These are phyloP conservation scores for Antitype chi DNA, from an alignment of 2,888 invertebrate genomes.

Conservation along the genomic window DNA sequence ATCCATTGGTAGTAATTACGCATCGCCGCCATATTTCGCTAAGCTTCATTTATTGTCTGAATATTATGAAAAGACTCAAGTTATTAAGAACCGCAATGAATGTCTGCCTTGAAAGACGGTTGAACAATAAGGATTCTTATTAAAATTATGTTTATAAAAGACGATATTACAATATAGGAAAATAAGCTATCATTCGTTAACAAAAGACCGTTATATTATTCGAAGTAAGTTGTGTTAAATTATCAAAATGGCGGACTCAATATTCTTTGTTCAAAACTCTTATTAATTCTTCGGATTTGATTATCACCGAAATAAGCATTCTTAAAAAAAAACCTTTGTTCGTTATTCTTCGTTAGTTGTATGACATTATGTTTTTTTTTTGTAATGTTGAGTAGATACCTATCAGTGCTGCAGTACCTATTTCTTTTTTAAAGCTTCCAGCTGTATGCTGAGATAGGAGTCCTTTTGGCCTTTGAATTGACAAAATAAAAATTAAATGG, in stretches of 20 bases:
- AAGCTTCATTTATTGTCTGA: slow-evolving; percentile 51
- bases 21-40: slow-evolving; percentile 43
- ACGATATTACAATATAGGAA: slow-evolving; percentile 1
- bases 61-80: slow-evolving; percentile 51
- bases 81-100: slow-evolving; percentile 53
- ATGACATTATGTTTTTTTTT: neutral
- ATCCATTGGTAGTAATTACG: slow-evolving; percentile 57
- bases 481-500: no score
- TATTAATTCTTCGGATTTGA: neutral
- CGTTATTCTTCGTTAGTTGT: neutral
- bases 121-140: slow-evolving; percentile 16
- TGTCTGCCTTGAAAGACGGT: slow-evolving; percentile 6
- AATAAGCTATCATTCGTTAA: neutral
- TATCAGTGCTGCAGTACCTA: neutral
- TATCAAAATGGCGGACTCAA: neutral
- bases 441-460: no score
- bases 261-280: slow-evolving; percentile 4
- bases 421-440: neutral
- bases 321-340: neutral
- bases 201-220: neutral
- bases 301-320: neutral
- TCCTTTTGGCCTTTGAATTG: no score
- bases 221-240: neutral
- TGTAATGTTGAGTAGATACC: neutral
- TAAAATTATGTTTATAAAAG: slow-evolving; percentile 9